A percentile compares a stretch with the other conserved stretches of the same genome.
These are phyloP conservation scores for Pelecanus crispus DNA, from an alignment of 2,113 vertebrate species.

Conservation along the genomic window DNA sequence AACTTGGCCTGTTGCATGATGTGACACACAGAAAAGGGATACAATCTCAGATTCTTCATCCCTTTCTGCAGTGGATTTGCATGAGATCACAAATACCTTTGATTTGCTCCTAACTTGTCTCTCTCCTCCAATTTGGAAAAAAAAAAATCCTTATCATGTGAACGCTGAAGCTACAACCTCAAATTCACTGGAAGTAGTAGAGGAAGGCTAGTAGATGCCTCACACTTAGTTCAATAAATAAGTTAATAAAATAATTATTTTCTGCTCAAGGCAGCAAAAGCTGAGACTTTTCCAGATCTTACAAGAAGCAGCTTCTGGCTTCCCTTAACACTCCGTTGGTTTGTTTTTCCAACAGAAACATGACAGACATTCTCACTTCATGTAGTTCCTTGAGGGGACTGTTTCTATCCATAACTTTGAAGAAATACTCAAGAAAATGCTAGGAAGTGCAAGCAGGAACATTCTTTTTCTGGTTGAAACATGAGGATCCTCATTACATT, in stretches of 20 bases:
- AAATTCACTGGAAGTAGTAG: neutral
- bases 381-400: neutral
- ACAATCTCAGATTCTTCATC: neutral
- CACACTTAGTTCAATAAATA: neutral
- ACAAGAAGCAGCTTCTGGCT: neutral
- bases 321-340: neutral
- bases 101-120: neutral
- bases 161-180: neutral
- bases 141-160: neutral
- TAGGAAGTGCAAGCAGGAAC: neutral
- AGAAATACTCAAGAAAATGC: neutral
- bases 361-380: neutral
- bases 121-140: neutral
- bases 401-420: neutral
- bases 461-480: neutral
- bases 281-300: neutral
- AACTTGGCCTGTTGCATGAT: neutral
- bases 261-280: neutral
- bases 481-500: neutral
- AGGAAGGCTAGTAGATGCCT: neutral
- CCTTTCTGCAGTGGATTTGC: fast-evolving
- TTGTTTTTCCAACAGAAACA: neutral
- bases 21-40: neutral
- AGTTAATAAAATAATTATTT: neutral
- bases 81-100: neutral